A percentile compares a stretch with the other conserved stretches of the same genome.
phyloP scores from a whole-genome alignment of 2,113 vertebrate genomes.

The Tupaia chinensis region DNA sequence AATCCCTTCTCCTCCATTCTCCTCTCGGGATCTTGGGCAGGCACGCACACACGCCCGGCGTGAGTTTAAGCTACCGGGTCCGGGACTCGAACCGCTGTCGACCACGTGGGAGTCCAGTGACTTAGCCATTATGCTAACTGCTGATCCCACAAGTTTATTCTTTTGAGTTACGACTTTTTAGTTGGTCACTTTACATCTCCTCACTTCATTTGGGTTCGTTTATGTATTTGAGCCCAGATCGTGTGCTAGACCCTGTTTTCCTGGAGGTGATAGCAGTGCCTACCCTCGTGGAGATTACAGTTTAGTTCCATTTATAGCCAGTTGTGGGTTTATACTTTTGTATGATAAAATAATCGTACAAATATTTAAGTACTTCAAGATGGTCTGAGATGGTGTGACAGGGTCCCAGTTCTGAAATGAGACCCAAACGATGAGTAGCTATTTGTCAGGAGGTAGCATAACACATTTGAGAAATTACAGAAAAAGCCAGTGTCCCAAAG shows the following conservation, averaged over 20 bases:
- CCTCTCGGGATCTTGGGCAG: too few relatives aligned
- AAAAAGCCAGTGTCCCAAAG: background rate
- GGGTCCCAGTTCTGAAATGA: conserved; percentile 1
- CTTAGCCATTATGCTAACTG: too few relatives aligned
- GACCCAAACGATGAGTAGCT: background rate
- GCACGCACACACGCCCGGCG: too few relatives aligned
- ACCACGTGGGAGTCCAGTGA: too few relatives aligned
- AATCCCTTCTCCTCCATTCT: too few relatives aligned
- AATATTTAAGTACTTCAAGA: background rate
- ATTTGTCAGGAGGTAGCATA: background rate
- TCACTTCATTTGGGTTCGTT: background rate
- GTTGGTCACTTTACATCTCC: background rate
- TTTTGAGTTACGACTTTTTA: conserved; percentile 7
- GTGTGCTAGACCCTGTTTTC: background rate
- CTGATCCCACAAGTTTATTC: background rate
- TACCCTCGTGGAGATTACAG: background rate
- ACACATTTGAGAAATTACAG: background rate
- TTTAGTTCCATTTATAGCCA: conserved; percentile 19
- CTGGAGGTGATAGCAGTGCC: background rate
- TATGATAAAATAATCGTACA: background rate
- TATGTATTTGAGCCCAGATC: conserved; percentile 1
- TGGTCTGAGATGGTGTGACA: background rate
- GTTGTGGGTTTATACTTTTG: conserved; percentile 3
- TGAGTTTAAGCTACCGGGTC: too few relatives aligned
- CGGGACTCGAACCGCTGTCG: too few relatives aligned